Base-by-base conservation (phyloP, 2,888 invertebrate genomes). In the Penaeus monodon region DNA sequence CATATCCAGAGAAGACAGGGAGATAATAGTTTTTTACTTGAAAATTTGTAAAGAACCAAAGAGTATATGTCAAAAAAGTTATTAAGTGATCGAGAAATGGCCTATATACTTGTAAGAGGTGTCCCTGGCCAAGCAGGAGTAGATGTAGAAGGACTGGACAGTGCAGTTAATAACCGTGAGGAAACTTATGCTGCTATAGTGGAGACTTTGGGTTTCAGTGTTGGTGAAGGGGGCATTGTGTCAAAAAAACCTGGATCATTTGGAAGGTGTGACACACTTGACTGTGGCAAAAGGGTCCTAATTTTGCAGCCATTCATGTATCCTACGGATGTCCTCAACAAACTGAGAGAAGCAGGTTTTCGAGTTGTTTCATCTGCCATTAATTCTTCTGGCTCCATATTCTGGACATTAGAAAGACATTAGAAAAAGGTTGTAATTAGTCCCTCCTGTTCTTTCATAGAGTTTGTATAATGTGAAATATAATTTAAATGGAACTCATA, bases 331-430 rank as follows among this genome's bases (percentile, higher is more conserved):
- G 80, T 87, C 17, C 76, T 87, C 2, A 84, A 84, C 29, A 79
- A 33, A n/a, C 66, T 87, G 3, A 64, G 80, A n/a, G 87, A 87
- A 1, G 64, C 74, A 14, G 76, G 76, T 27, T 87, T 84, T 27
- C 84, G 66, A 79, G 73, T 87, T 24, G 22, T 87, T 38, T 74
- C 74, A 33, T 84, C 84, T 17, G 79, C 87, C 29, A 83, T 65
- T 14, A 14, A 84, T n/a, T 27, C 87, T 8, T 49, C 87, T 24
- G 87, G 87, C n/a, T 64, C 84, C 49, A 73, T 87, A 49, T 83
- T 84, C 10, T 87, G 87, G 87, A 87, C 87, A 24, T 80, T 87
- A 2, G 87, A 87, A 33, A 84, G 44, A 64, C 84, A 87, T 57
- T 81, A 81, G 64, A n/a, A 64, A 57, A 57, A 57, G 57, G 57